These are phyloP conservation scores for Ophonus ardosiacus DNA, from an alignment of 2,888 invertebrate genomes.

Conservation along the genomic window DNA sequence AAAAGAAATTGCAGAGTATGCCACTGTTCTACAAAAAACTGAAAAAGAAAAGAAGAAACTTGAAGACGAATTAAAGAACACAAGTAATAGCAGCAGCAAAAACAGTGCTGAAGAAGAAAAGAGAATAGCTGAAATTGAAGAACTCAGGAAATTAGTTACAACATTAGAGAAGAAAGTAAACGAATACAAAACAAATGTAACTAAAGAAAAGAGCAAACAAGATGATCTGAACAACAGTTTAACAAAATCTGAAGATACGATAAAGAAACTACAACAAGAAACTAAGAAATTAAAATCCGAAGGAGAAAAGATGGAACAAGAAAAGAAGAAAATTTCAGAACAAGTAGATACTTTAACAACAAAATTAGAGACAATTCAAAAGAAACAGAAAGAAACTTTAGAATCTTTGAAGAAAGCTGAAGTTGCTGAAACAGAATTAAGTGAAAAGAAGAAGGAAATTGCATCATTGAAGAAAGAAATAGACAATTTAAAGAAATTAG, in stretches of 20 bases:
- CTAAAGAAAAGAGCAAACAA: constrained; percentile 77
- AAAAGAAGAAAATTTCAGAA: constrained; percentile 79
- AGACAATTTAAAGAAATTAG: constrained; percentile 50
- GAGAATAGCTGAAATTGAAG: constrained; percentile 75
- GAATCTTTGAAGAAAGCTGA: constrained; percentile 49
- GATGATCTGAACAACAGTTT: constrained; percentile 76
- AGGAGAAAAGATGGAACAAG: constrained; percentile 76
- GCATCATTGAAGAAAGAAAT: constrained; percentile 52
- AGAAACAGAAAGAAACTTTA: constrained; percentile 56
- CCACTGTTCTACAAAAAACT: constrained; percentile 80
- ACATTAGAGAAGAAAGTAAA: constrained; percentile 77
- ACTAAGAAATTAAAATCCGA: constrained; percentile 77
- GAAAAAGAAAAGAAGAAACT: constrained; percentile 77
- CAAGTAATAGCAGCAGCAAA: constrained; percentile 65
- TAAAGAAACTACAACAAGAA: constrained; percentile 81
- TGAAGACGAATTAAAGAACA: constrained; percentile 74
- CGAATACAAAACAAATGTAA: constrained; percentile 77
- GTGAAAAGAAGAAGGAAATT: constrained; percentile 50
- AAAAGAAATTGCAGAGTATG: constrained; percentile 86
- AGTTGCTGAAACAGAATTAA: constrained; percentile 34
- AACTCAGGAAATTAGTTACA: constrained; percentile 77
- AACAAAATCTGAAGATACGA: constrained; percentile 75
- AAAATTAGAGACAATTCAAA: constrained; percentile 74
- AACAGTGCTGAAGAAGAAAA: constrained; percentile 72
- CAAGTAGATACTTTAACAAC: constrained; percentile 79